Base-by-base conservation (phyloP, 2,113 vertebrate genomes). In the Camelus bactrianus region DNA sequence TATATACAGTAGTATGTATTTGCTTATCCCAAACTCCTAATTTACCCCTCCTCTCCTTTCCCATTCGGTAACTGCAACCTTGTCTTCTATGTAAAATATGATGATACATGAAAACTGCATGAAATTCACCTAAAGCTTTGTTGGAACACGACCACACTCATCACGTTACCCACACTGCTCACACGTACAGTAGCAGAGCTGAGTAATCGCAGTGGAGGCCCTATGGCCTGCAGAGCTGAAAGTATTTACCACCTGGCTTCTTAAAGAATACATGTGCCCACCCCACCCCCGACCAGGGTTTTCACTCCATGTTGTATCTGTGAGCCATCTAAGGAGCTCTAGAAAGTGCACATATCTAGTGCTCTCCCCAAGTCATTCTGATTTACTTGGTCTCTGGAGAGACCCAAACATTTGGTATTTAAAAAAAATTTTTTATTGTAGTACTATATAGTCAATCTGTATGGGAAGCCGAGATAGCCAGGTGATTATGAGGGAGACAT, bases 231-330 rank as follows among this genome's bases (percentile, higher is more conserved):
- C 32, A 50, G 72, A 95, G 76, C 46, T 72, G 64, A 83, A 79
- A 30, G 54, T 65, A 50, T 90, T 94, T 82, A 15, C 56, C 50
- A 32, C 24, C 26, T 86, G n/a, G 6, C 50, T 50, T 20, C 19
- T 72, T 93, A 82, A 54, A 73, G 54, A 89, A 82, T 73, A 60
- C 32, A 19, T 79, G 92, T 83, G 79, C 69, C 72, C 95, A 65
- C 15, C 22, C 30, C 48, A 28, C 72, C 17, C 1, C 28, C 28
- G 28, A 64, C 17, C 50, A 50, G 70, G 15, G 48, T 58, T 93
- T 22, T 58, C 82, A 50, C 32, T 22, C 16, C n/a, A 38, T 58
- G 32, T 60, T 80, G 28, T 79, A 0, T 76, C 65, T 76, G 24
- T 62, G 70, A 82, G 72, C 69, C 73, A 48, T 24, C 86, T 89